Percentiles rank a stretch among this genome's conserved stretches.
phyloP scores from a whole-genome alignment of 2,888 invertebrate genomes.

The Aphodius sticticus region DNA sequence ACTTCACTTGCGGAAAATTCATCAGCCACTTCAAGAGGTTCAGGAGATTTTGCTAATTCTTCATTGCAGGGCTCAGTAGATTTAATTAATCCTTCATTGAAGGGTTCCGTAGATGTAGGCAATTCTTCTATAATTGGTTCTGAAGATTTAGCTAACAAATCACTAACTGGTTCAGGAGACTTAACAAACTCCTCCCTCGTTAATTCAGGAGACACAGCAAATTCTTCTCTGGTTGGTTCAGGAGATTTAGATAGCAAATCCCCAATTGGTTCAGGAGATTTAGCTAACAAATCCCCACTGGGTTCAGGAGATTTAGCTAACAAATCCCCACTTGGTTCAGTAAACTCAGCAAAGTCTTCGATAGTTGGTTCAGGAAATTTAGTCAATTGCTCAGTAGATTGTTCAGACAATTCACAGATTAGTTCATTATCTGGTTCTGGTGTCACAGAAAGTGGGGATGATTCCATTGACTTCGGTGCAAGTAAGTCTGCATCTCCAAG shows the following conservation, averaged over 20 bases:
- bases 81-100: not conserved
- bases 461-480: not conserved
- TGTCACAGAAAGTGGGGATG: constrained; percentile 26
- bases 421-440: constrained; percentile 30
- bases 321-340: constrained; percentile 22
- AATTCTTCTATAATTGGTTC: constrained; percentile 5
- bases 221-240: constrained; percentile 17
- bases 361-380: constrained; percentile 32
- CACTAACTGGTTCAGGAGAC: not conserved
- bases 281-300: not conserved
- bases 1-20: not conserved
- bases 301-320: constrained; percentile 28
- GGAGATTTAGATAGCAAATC: not conserved
- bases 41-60: not conserved
- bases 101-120: not conserved
- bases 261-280: not conserved
- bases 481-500: too few relatives aligned
- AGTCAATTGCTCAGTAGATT: not conserved
- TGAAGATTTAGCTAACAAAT: constrained; percentile 12
- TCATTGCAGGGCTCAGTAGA: not conserved
- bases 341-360: constrained; percentile 16
- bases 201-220: constrained; percentile 6
- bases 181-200: not conserved
- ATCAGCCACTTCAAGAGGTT: not conserved
- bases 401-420: constrained; percentile 25